phyloP scores from a whole-genome alignment of 1,140 invertebrate genomes.

The Eupeodes corollae region DNA sequence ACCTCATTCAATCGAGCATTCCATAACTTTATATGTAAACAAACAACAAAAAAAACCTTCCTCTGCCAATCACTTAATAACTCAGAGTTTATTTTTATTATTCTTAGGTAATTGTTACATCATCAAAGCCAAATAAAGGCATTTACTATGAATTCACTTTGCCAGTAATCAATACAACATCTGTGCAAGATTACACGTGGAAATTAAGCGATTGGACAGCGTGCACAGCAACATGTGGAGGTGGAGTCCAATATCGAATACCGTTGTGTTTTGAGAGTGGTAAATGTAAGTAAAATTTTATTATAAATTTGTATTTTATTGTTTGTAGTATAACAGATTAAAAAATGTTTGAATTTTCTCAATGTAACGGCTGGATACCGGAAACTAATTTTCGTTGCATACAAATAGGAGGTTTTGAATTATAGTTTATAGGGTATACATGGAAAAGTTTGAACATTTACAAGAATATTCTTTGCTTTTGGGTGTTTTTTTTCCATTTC shows the following conservation, averaged over 20 bases:
- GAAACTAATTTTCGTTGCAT: too few species aligned
- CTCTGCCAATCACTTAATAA: neutral
- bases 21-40: constrained; percentile 69
- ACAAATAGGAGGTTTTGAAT: too few species aligned
- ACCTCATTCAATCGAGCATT: constrained; percentile 69
- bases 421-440: too few species aligned
- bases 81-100: neutral
- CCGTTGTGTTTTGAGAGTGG: constrained; percentile 54
- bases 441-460: too few species aligned
- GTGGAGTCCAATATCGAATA: constrained; percentile 61
- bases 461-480: too few species aligned
- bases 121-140: constrained; percentile 64
- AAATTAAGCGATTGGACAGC: constrained; percentile 54
- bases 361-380: too few species aligned
- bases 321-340: neutral
- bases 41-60: neutral
- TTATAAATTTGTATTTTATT: neutral
- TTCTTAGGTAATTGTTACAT: constrained; percentile 66
- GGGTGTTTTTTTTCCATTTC: too few species aligned
- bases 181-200: constrained; percentile 56
- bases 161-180: constrained; percentile 46
- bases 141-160: constrained; percentile 74
- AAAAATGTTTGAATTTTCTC: too few species aligned
- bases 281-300: constrained; percentile 39
- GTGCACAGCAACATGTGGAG: constrained; percentile 76